A percentile compares a stretch with the other conserved stretches of the same genome.
Conservation (phyloP, 2,888 invertebrate species). For the Cetonia aurata region DNA sequence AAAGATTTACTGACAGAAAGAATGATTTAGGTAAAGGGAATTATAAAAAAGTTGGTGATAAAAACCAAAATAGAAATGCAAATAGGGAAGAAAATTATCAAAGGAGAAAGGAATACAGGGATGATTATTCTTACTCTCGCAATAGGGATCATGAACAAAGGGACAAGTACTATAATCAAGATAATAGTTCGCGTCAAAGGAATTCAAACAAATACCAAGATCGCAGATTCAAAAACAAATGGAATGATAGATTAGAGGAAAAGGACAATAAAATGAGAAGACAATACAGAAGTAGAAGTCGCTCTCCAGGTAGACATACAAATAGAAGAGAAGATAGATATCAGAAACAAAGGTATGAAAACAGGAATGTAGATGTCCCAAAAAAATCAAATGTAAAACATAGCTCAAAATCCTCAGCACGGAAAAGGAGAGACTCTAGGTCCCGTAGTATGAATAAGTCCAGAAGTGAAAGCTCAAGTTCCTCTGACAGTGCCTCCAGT, state of each 20-base stretch:
- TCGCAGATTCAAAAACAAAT: not conserved
- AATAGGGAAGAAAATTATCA: conserved; percentile 2
- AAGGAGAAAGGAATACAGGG: not conserved
- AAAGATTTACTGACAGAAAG: conserved; percentile 51
- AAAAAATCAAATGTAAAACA: conserved; percentile 1
- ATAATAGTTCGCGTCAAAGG: not conserved
- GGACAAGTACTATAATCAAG: conserved; percentile 1
- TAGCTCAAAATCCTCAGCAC: not conserved
- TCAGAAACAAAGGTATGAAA: conserved; percentile 49
- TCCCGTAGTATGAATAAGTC: conserved; percentile 45
- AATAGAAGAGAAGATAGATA: conserved; percentile 40
- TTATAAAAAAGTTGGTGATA: conserved; percentile 43
- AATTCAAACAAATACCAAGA: not conserved
- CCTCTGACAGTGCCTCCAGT: conserved; percentile 42
- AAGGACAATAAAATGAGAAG: not conserved
- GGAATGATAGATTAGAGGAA: not conserved
- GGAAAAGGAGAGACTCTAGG: conserved; percentile 45
- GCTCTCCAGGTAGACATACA: conserved; percentile 18
- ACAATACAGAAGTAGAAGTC: conserved; percentile 20
- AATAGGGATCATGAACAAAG: conserved; percentile 6
- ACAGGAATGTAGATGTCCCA: not conserved
- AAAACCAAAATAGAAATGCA: not conserved
- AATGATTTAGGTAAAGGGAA: conserved; percentile 54
- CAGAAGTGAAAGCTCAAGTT: conserved; percentile 46
- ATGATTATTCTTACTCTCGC: not conserved